Evolutionary conservation across 2,797 vertebrate species (phyloP).

Genomic region (Ispidina lecontei): DNA sequence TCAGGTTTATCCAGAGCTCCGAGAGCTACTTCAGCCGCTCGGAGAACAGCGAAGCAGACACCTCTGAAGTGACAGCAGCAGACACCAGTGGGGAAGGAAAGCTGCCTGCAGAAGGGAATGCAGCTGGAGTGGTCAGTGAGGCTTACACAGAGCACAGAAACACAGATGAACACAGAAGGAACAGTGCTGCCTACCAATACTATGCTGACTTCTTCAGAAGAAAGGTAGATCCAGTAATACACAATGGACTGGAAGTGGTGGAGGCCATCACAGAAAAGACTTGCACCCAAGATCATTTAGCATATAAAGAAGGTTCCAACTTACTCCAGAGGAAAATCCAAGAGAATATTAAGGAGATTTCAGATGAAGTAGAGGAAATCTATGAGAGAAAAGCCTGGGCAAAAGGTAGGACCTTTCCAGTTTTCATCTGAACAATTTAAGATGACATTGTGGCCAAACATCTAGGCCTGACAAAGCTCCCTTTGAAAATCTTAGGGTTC

Average conservation of each 20-base stretch:
- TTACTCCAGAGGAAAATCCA: conserved; percentile 76
- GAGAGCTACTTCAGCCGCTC: conserved; percentile 54
- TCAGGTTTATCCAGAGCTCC: conserved; percentile 71
- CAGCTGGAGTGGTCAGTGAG: not conserved
- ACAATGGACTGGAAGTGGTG: conserved; percentile 61
- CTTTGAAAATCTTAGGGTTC: not conserved
- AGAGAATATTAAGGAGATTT: conserved; percentile 75
- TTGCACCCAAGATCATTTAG: conserved; percentile 32
- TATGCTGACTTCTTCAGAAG: conserved; percentile 73
- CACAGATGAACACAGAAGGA: conserved; percentile 67
- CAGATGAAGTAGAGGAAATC: conserved; percentile 69
- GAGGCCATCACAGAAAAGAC: conserved; percentile 59
- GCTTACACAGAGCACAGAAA: conserved; percentile 71
- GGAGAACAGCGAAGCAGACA: conserved; percentile 46
- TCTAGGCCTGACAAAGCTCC: not conserved
- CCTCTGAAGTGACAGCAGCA: conserved; percentile 21
- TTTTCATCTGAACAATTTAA: not conserved
- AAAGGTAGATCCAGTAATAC: conserved; percentile 66
- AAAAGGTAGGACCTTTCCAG: conserved; percentile 67
- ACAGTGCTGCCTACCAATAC: conserved; percentile 68
- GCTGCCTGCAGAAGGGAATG: conserved; percentile 24
- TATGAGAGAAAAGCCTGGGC: conserved; percentile 80
- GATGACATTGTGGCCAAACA: not conserved
- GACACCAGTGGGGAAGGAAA: conserved; percentile 25
- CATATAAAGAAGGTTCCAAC: conserved; percentile 72